These are phyloP conservation scores for Petrophora chlorosata DNA, from an alignment of 2,888 invertebrate genomes.

Conservation along the genomic window DNA sequence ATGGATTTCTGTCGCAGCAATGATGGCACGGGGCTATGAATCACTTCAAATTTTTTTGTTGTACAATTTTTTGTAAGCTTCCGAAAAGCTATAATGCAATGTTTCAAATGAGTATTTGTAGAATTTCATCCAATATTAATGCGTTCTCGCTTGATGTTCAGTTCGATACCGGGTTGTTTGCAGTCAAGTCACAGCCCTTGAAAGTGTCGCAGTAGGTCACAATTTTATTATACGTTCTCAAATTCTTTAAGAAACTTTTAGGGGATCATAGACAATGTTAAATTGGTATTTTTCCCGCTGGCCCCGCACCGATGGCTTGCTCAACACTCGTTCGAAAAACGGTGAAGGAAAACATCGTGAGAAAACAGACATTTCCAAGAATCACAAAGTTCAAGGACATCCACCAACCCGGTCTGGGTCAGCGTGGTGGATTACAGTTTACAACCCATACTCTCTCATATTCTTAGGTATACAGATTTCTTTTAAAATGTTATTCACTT, in stretches of 20 bases:
- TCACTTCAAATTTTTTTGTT: too few relatives aligned
- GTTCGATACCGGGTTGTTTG: not conserved
- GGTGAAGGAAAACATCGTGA: too few relatives aligned
- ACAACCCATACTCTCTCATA: too few relatives aligned
- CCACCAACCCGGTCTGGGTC: too few relatives aligned
- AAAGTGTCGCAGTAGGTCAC: conserved; percentile 4
- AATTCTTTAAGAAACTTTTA: not conserved
- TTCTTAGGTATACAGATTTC: too few relatives aligned
- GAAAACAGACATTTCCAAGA: too few relatives aligned
- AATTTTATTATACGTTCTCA: conserved; percentile 1
- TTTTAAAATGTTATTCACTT: too few relatives aligned
- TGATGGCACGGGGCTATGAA: too few relatives aligned
- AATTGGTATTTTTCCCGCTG: not conserved
- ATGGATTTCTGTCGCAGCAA: too few relatives aligned
- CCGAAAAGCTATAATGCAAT: not conserved
- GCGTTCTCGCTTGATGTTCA: not conserved
- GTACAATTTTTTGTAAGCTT: not conserved
- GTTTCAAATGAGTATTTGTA: not conserved
- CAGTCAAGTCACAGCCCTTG: conserved; percentile 4
- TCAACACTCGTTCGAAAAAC: not conserved
- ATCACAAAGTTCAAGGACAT: too few relatives aligned
- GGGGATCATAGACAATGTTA: not conserved
- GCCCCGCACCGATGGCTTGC: not conserved
- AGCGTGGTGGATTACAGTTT: too few relatives aligned
- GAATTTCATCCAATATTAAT: not conserved